Evolutionary conservation across 2,113 vertebrate species (phyloP), one percentile per base, ranked within the genome.

Genomic region (Brachypodius melanocephalos): DNA sequence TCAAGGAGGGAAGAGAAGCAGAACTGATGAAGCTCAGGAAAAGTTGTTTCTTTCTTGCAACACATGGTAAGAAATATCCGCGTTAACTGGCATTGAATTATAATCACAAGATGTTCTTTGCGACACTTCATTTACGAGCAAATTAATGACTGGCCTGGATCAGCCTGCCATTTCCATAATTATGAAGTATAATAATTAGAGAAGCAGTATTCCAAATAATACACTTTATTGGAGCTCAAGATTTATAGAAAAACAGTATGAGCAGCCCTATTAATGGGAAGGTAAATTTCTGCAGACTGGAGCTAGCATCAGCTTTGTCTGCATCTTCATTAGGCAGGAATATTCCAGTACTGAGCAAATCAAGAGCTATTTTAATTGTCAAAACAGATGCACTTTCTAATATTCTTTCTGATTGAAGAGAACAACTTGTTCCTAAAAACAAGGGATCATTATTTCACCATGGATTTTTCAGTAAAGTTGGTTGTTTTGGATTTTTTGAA

Each of bases 141-240:
- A 93, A 93, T 91, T 91, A 96, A 86, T 52, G 67, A 62, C 78
- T 91, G 89, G 71, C 77, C 90, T 80, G 74, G 55, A 88, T 94
- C 82, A 83, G 67, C 16, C 59, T 94, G 48, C 55, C 75, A 76
- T 88, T 88, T 78, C 32, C 45, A 12, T 89, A 91, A 95, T 91
- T 85, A 67, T 19, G 43, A 74, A 77, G 25, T 63, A 38, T 58
- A 88, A 79, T 77, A 91, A 91, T 88, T 81, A 88, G 79, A 86
- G 83, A 93, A 95, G 75, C 75, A 81, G 20, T 85, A 88, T 90
- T 95, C 72, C 72, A 96, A 95, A 90, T 86, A 91, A 93, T 73
- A 45, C 8, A 77, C 52, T 80, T 93, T 93, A 77, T 63, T 91
- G 31, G 58, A 93, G 55, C 43, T 78, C 29, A 63, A 7, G 82